Percentiles rank a stretch among this genome's conserved stretches.
These are phyloP conservation scores for Murina feae DNA, from an alignment of 2,113 vertebrate species.

Conservation along the genomic window DNA sequence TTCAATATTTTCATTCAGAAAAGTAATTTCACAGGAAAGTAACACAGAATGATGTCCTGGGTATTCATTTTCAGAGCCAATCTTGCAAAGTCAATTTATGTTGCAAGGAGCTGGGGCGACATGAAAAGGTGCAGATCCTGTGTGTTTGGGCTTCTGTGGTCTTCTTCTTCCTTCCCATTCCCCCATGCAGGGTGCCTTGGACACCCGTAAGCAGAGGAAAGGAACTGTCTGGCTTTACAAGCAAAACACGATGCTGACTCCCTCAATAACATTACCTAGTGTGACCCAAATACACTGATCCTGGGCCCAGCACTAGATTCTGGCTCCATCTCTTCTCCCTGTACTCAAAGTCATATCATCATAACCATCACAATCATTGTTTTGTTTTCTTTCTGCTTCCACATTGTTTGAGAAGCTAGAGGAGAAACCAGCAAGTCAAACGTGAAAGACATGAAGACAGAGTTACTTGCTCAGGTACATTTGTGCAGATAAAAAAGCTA, in stretches of 20 bases:
- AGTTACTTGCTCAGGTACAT: slow-evolving; percentile 76
- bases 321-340: slow-evolving; percentile 61
- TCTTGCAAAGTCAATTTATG: slow-evolving; percentile 80
- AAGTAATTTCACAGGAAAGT: slow-evolving; percentile 85
- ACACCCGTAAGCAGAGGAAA: slow-evolving; percentile 64
- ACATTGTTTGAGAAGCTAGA: slow-evolving; percentile 73
- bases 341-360: slow-evolving; percentile 57
- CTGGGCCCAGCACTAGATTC: slow-evolving; percentile 11
- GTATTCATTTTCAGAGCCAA: slow-evolving; percentile 81
- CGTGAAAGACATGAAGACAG: slow-evolving; percentile 78
- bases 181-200: neutral
- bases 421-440: slow-evolving; percentile 75
- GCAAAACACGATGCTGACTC: slow-evolving; percentile 56
- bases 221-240: slow-evolving; percentile 38
- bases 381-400: slow-evolving; percentile 61
- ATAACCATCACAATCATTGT: slow-evolving; percentile 58
- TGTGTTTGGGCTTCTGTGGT: slow-evolving; percentile 50
- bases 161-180: slow-evolving; percentile 44
- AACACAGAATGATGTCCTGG: slow-evolving; percentile 78
- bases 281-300: slow-evolving; percentile 60
- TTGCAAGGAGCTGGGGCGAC: slow-evolving; percentile 67
- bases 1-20: slow-evolving; percentile 84
- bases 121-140: slow-evolving; percentile 70
- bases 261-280: slow-evolving; percentile 49
- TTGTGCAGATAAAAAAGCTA: slow-evolving; percentile 82